Conservation (phyloP, 1,140 invertebrate species). For the Galleria mellonella region DNA sequence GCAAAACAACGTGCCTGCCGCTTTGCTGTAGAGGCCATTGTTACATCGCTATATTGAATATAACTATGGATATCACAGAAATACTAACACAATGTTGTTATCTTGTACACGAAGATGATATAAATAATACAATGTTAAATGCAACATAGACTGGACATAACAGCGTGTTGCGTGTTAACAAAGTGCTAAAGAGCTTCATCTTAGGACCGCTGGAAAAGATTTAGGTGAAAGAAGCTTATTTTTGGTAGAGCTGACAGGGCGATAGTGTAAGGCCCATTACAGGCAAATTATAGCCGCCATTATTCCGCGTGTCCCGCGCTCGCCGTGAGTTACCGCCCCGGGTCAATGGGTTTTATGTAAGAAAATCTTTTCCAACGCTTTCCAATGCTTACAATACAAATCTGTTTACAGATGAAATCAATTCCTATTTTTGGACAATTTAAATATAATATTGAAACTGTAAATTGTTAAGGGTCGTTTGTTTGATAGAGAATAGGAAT, state of each 20-base stretch:
- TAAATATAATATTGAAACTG: too few species aligned
- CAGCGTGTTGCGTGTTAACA: slow-evolving; percentile 16
- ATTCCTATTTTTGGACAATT: too few species aligned
- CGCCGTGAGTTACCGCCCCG: slow-evolving; percentile 50
- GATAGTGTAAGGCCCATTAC: slow-evolving; percentile 71
- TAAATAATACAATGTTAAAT: too few species aligned
- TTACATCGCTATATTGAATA: too few species aligned
- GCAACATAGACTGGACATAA: too few species aligned
- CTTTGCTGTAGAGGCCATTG: too few species aligned
- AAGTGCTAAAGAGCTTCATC: slow-evolving; percentile 39
- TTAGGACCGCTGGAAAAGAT: slow-evolving; percentile 37
- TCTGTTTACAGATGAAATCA: not conserved
- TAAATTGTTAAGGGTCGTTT: too few species aligned
- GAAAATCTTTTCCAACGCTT: slow-evolving; percentile 37
- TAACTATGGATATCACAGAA: too few species aligned
- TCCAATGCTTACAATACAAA: slow-evolving; percentile 1
- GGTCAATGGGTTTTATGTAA: slow-evolving; percentile 65
- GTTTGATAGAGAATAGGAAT: too few species aligned
- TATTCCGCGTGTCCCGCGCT: slow-evolving; percentile 60
- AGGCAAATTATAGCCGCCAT: slow-evolving; percentile 68
- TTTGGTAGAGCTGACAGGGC: slow-evolving; percentile 63
- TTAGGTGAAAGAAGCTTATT: slow-evolving; percentile 62
- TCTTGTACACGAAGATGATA: too few species aligned
- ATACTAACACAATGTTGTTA: too few species aligned
- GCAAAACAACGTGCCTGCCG: too few species aligned